Conservation (phyloP, 2,888 invertebrate species). For the Trissoscelio sp. region DNA sequence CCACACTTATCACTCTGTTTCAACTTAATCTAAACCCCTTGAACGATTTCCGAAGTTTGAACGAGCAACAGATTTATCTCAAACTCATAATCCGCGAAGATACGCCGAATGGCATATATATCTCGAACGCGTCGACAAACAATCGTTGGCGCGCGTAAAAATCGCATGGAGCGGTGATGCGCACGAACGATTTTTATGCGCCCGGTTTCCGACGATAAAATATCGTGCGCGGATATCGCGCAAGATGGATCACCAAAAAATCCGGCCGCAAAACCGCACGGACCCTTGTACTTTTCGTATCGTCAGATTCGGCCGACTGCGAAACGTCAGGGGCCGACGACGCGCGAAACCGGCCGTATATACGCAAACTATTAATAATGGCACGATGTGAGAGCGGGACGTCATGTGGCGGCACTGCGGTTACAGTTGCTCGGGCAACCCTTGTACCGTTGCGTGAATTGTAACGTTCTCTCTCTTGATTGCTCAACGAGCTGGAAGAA, state of each 20-base stretch:
- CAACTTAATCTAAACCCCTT: too few species aligned
- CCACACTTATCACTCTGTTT: too few species aligned
- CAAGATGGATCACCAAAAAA: conserved; percentile 67
- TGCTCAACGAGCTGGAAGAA: conserved; percentile 81
- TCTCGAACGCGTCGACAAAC: conserved; percentile 49
- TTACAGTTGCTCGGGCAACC: conserved; percentile 75
- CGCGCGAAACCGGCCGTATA: conserved; percentile 66
- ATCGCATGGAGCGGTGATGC: conserved; percentile 61
- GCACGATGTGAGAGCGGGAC: conserved; percentile 68
- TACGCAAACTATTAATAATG: conserved; percentile 73
- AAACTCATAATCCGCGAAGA: conserved; percentile 48
- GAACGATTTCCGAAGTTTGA: too few species aligned
- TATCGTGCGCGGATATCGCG: conserved; percentile 58
- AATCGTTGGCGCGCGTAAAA: conserved; percentile 59
- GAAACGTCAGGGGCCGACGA: conserved; percentile 72
- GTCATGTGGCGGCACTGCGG: conserved; percentile 72
- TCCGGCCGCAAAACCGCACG: conserved; percentile 57
- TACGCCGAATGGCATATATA: conserved; percentile 34
- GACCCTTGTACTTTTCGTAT: conserved; percentile 57
- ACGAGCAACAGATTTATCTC: too few species aligned
- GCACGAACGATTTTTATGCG: conserved; percentile 65
- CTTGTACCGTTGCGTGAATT: conserved; percentile 74
- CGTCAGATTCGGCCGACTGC: conserved; percentile 52
- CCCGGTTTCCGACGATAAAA: conserved; percentile 63
- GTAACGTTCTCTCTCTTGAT: conserved; percentile 73